Evolutionary conservation across 1,140 invertebrate genomes (phyloP).

Genomic region (Drosophila sechellia): DNA sequence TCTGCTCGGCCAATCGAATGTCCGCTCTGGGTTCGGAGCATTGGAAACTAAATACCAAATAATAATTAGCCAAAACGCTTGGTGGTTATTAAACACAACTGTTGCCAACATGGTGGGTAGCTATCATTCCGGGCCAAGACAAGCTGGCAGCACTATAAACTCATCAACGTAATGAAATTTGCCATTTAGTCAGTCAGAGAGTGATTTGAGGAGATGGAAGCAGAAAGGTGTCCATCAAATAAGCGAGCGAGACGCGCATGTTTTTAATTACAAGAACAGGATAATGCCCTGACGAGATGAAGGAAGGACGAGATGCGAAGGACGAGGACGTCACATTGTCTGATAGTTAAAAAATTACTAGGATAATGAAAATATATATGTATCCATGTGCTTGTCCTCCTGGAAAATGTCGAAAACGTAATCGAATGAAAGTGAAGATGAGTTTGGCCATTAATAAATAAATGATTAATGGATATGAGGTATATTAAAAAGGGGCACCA

Average conservation of each 20-base stretch:
- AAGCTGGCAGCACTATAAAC: slow-evolving; percentile 70
- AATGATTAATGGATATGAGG: slow-evolving; percentile 32
- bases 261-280: slow-evolving; percentile 62
- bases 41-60: slow-evolving; percentile 52
- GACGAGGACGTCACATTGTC: slow-evolving; percentile 56
- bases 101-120: slow-evolving; percentile 19
- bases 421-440: slow-evolving; percentile 52
- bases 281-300: slow-evolving; percentile 13
- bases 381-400: slow-evolving; percentile 3
- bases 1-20: slow-evolving; percentile 36
- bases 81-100: slow-evolving; percentile 61
- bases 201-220: neutral
- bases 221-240: slow-evolving; percentile 60
- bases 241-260: slow-evolving; percentile 53
- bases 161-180: slow-evolving; percentile 75
- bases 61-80: slow-evolving; percentile 49
- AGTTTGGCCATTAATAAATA: slow-evolving; percentile 44
- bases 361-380: slow-evolving; percentile 51
- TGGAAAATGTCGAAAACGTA: slow-evolving; percentile 4
- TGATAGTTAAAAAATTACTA: slow-evolving; percentile 57
- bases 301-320: slow-evolving; percentile 18
- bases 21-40: neutral
- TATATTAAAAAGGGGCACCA: neutral
- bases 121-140: slow-evolving; percentile 21
- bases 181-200: slow-evolving; percentile 35